Evolutionary conservation across 2,797 vertebrate genomes (phyloP).

Genomic region (Acropternis orthonyx): DNA sequence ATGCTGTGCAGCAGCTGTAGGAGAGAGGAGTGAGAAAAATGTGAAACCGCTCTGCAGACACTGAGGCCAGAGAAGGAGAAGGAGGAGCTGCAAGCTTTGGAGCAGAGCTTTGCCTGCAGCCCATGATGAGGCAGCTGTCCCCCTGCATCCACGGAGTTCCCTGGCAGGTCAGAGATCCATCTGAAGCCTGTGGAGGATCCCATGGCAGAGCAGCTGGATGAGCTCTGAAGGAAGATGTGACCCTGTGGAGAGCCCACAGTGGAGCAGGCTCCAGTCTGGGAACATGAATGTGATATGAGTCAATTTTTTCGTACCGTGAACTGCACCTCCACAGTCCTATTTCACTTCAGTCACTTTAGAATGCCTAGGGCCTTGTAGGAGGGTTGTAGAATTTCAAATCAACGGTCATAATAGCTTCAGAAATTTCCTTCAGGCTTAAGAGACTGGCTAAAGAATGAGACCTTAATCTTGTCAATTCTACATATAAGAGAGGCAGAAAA

Average conservation of each 20-base stretch:
- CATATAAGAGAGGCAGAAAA: background rate
- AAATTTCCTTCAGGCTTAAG: background rate
- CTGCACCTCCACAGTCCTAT: background rate
- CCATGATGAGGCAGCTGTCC: background rate
- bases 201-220: fast-evolving
- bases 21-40: background rate
- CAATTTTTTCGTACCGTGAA: background rate
- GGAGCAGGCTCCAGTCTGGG: background rate
- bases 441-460: background rate
- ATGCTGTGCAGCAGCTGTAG: background rate
- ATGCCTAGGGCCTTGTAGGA: background rate
- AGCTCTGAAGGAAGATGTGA: background rate
- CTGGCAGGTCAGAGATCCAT: background rate
- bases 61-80: background rate
- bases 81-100: background rate
- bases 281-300: background rate
- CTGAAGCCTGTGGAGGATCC: background rate
- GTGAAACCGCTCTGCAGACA: background rate
- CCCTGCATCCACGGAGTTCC: background rate
- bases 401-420: background rate
- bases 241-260: background rate
- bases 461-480: background rate
- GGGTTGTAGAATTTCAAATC: background rate
- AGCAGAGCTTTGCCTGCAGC: background rate
- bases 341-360: background rate